phyloP scores from a whole-genome alignment of 1,140 invertebrate genomes.

The Pseudoatta argentina region DNA sequence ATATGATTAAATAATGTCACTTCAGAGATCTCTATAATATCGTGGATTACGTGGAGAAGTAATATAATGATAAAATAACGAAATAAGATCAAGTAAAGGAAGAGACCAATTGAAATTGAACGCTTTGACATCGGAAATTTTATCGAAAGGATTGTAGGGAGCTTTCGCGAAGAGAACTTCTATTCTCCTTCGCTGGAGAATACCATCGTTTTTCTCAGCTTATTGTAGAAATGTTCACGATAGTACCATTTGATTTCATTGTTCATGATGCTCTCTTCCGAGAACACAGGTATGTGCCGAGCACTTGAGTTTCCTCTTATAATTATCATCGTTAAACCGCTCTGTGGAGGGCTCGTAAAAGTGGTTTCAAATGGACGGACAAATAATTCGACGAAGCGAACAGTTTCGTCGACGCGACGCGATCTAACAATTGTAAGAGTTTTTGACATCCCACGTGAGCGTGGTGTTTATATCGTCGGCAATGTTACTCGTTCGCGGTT shows the following conservation, averaged over 20 bases:
- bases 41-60: background rate
- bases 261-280: conserved; percentile 22
- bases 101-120: conserved; percentile 13
- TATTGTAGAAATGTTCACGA: conserved; percentile 30
- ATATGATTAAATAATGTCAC: background rate
- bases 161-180: conserved; percentile 5
- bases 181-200: conserved; percentile 19
- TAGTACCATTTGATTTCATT: conserved; percentile 54
- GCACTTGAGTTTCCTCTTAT: conserved; percentile 25
- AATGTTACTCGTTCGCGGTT: conserved; percentile 41
- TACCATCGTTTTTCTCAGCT: conserved; percentile 21
- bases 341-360: conserved; percentile 24
- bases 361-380: conserved; percentile 34
- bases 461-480: conserved; percentile 15
- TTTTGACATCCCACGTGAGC: conserved; percentile 24
- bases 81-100: conserved; percentile 23
- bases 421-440: conserved; percentile 38
- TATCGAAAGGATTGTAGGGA: background rate
- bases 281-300: background rate
- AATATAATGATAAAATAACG: conserved; percentile 10
- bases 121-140: conserved; percentile 39
- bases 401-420: conserved; percentile 13
- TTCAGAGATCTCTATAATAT: conserved; percentile 19
- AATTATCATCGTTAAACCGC: conserved; percentile 63
- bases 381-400: conserved; percentile 11